Evolutionary conservation across 2,113 vertebrate species (phyloP), one percentile per base, ranked within the genome.

Genomic region (Leptodactylus fuscus): DNA sequence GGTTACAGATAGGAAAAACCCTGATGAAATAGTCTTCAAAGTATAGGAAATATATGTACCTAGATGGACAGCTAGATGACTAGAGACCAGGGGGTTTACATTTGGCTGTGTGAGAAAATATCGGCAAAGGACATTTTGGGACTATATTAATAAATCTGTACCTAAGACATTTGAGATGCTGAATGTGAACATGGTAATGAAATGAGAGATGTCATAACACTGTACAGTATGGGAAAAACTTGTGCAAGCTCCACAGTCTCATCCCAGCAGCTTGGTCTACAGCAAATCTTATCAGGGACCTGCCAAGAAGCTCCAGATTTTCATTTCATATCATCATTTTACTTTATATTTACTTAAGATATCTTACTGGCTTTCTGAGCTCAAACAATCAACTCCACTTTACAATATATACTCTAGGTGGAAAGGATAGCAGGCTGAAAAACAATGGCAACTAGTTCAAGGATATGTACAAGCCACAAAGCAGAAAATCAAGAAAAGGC

Each of bases 171-270:
- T 20, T 2, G n/a, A 58, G 34, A 75, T 48, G 34, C 36, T 46
- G 38, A 48, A 44, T 32, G 24, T 0, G 32, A 24, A 44, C 22
- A 81, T 24, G 84, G 85, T 69, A 85, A 51, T 34, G 27, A 88
- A 2, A 85, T 88, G 82, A 0, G 5, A 85, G 27, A 38, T 11
- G 20, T 6, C 9, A 49, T 41, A 65, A 36, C 77, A 74, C 84
- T 88, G 62, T 67, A 89, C 88, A 89, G 81, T 89, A 89, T 87
- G 75, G 87, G 87, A 88, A 91, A 81, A 65, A 34, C 71, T 69
- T 86, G 24, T 5, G 81, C 89, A 81, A 74, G 69, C 87, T 18
- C 71, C 48, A 32, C 53, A 85, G 4, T 34, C 41, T 48, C 38
- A 82, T 82, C 34, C 53, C 82, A n/a, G 83, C 44, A 4, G 34